Base-by-base conservation (phyloP, 2,888 invertebrate species). In the Dicyrtomina minuta region DNA sequence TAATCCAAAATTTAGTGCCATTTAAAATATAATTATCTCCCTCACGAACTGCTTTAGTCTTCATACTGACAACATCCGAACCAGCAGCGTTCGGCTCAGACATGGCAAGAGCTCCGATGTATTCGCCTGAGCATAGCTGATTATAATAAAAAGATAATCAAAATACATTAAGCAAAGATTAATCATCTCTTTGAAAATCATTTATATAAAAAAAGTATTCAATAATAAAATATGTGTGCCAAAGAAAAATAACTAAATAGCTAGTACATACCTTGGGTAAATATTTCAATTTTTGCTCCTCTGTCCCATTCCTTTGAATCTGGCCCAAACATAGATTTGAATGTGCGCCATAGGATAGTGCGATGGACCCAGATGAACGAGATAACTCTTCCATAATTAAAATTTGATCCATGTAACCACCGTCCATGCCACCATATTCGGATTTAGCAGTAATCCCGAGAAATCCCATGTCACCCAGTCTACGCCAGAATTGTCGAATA, bases 1-100 rank as follows among this genome's bases (percentile, higher is more conserved):
- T 99, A 72, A 99, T 99, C 99, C 99, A 99, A 83, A 98, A 98
- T 82, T 99, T 99, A 79, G 86, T 92, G 4, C 99, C 99, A 82
- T 99, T 99, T 1, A 99, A 83, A 0, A 98, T 82, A 81, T 95
- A 99, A 81, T 92, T 87, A 80, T 96, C 95, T 0, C 91, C 93
- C 78, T 91, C 88, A 79, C 90, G 92, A 72, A 93, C 93, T 0
- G 98, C 99, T 60, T 85, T 87, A 20, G 93, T 81, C 81, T 91
- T 94, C 98, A 99, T 98, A 1, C 97, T 94, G 26, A 87, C 86
- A 1, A 99, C 98, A 84, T 99, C 98, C 2, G 96, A 96, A 1
- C 99, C 99, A n/a, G n/a, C n/a, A 0, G 96, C 86, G 0, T 89
- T 90, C 0, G 93, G 84, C 81, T 99, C 99, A 4, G 96, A 96